phyloP scores from a whole-genome alignment of 2,113 vertebrate species.

The Noturus placidus region DNA sequence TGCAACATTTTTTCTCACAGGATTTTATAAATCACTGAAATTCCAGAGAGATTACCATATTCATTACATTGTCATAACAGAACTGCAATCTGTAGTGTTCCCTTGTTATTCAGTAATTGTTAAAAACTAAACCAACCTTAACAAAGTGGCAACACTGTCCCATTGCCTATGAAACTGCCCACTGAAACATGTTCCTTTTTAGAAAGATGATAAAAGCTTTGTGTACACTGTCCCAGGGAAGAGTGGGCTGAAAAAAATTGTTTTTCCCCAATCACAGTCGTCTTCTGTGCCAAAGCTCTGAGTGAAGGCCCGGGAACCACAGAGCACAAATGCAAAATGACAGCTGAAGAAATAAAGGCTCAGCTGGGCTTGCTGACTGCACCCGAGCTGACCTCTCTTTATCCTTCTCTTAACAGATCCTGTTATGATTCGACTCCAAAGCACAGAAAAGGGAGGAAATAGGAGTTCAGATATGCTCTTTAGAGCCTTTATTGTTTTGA shows the following conservation, averaged over 20 bases:
- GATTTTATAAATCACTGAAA: slow-evolving; percentile 8
- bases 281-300: slow-evolving; percentile 54
- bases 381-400: slow-evolving; percentile 51
- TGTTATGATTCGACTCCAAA: slow-evolving; percentile 16
- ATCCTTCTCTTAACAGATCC: slow-evolving; percentile 49
- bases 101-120: slow-evolving; percentile 23
- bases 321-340: slow-evolving; percentile 70
- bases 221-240: not conserved
- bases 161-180: slow-evolving; percentile 67
- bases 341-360: slow-evolving; percentile 65
- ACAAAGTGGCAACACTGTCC: slow-evolving; percentile 30
- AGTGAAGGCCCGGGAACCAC: slow-evolving; percentile 60
- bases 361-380: slow-evolving; percentile 52
- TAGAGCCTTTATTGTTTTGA: slow-evolving; percentile 28
- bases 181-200: slow-evolving; percentile 63
- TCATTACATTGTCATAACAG: slow-evolving; percentile 33
- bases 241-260: not conserved
- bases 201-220: slow-evolving; percentile 54
- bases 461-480: not conserved
- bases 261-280: slow-evolving; percentile 57
- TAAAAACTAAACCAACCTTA: slow-evolving; percentile 27
- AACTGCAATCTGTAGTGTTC: slow-evolving; percentile 4
- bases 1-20: slow-evolving; percentile 3
- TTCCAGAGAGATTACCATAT: slow-evolving; percentile 16
- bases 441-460: not conserved